A percentile compares a stretch with the other conserved stretches of the same genome.
These are phyloP conservation scores for Micropoecilia bifurca DNA, from an alignment of 2,797 vertebrate species.

Conservation along the genomic window DNA sequence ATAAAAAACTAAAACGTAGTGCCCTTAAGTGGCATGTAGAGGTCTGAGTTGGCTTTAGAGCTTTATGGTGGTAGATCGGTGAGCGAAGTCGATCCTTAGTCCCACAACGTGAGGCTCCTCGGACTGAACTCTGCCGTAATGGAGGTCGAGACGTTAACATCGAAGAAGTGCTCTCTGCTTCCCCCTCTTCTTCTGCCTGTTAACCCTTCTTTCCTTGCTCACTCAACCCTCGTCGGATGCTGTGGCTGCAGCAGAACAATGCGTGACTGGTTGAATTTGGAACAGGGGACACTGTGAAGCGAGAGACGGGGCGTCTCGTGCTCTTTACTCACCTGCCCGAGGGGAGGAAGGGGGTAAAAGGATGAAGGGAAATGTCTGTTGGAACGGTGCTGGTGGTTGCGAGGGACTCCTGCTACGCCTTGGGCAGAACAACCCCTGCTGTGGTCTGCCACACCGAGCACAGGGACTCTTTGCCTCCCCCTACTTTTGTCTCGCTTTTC, in stretches of 20 bases:
- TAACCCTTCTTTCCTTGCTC: constrained; percentile 45
- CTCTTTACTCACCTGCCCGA: constrained; percentile 66
- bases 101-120: constrained; percentile 24
- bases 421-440: constrained; percentile 66
- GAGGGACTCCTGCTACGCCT: constrained; percentile 48
- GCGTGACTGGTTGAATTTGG: constrained; percentile 35
- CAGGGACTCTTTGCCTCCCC: constrained; percentile 47
- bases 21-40: constrained; percentile 45
- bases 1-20: constrained; percentile 45
- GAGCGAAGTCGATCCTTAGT: constrained; percentile 8
- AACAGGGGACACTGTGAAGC: constrained; percentile 42
- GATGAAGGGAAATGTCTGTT: constrained; percentile 44
- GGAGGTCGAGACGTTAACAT: constrained; percentile 27
- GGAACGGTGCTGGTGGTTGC: constrained; percentile 28
- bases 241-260: constrained; percentile 45
- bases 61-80: constrained; percentile 31
- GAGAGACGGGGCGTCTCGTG: constrained; percentile 54
- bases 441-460: constrained; percentile 67
- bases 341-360: constrained; percentile 43
- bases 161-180: constrained; percentile 15
- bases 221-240: constrained; percentile 38
- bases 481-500: constrained; percentile 44
- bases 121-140: constrained; percentile 38
- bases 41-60: constrained; percentile 32
- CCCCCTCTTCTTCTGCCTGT: constrained; percentile 25